Evolutionary conservation across 2,888 invertebrate species (phyloP), one percentile per base, ranked within the genome.

Genomic region (Noctua fimbriata): DNA sequence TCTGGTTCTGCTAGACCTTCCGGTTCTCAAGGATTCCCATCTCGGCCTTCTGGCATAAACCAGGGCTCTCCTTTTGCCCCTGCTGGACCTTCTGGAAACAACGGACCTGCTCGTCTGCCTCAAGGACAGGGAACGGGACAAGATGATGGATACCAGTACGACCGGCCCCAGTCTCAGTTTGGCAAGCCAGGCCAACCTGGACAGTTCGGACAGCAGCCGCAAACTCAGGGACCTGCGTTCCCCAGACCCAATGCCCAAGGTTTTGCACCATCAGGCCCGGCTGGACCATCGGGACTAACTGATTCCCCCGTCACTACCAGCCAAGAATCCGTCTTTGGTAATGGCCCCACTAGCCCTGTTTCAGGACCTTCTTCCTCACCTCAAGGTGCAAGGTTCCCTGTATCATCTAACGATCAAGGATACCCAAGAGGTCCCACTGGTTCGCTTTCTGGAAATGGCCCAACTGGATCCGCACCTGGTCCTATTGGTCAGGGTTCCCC

Each of bases 121-220:
- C 78, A 83, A 44, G 73, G 77, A n/a, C 74, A 81, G 12, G 28
- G 65, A 41, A 72, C 75, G 60, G 82, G 79, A 41, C 87, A 88
- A 81, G 89, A 88, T 74, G 88, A 90, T 52, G 92, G 92, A 73
- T 92, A 92, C 75, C 84, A 92, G 36, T 92, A 92, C 76, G 84
- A 90, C 75, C 88, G 79, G 21, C 93, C 93, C 41, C 90, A 90
- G 60, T 76, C 83, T 49, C 88, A 84, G 75, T 87, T 84, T 44
- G 77, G 76, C 18, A 70, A 74, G 44, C 82, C 83, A 49, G 73
- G 2, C 49, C 85, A 70, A 72, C 16, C 83, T 44, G 69, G 73
- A 55, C 60, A 49, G 12, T 76, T 65, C 16, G 81, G 73, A 21
- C 88, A 82, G 63, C 86, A 85, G 73, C 55, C 63, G 2, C 60